Percentiles rank a stretch among this genome's conserved stretches.
These are phyloP conservation scores for Pipistrellus pipistrellus DNA, from an alignment of 2,797 vertebrate genomes.

Conservation along the genomic window DNA sequence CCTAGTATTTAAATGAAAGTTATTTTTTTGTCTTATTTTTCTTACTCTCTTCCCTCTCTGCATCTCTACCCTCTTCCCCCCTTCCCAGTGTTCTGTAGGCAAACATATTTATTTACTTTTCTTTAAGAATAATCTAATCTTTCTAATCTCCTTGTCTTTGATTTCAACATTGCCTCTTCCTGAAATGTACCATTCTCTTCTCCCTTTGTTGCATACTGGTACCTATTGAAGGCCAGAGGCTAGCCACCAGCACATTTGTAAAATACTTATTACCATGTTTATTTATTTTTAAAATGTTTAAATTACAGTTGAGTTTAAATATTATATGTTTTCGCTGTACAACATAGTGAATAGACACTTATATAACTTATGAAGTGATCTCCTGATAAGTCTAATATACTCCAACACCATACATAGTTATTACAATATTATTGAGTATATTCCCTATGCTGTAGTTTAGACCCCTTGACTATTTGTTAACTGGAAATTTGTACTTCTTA, in stretches of 20 bases:
- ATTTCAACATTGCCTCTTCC: constrained; percentile 11
- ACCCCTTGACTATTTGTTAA: not conserved
- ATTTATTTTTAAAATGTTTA: not conserved
- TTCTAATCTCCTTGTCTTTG: not conserved
- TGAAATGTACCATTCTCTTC: constrained; percentile 1
- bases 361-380: too few relatives aligned
- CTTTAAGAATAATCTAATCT: not conserved
- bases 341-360: too few relatives aligned
- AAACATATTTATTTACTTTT: not conserved
- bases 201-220: not conserved
- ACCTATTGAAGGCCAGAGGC: not conserved
- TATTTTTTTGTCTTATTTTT: not conserved
- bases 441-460: not conserved
- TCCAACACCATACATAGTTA: not conserved
- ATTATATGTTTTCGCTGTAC: not conserved
- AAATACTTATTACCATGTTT: not conserved
- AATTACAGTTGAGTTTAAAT: not conserved
- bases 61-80: too few relatives aligned
- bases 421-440: not conserved
- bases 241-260: not conserved
- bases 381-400: too few relatives aligned
- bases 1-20: not conserved
- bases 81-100: not conserved
- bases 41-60: not conserved
- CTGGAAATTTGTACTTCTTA: not conserved